phyloP scores from a whole-genome alignment of 2,888 invertebrate species.

The Neocrepidodera transversa region DNA sequence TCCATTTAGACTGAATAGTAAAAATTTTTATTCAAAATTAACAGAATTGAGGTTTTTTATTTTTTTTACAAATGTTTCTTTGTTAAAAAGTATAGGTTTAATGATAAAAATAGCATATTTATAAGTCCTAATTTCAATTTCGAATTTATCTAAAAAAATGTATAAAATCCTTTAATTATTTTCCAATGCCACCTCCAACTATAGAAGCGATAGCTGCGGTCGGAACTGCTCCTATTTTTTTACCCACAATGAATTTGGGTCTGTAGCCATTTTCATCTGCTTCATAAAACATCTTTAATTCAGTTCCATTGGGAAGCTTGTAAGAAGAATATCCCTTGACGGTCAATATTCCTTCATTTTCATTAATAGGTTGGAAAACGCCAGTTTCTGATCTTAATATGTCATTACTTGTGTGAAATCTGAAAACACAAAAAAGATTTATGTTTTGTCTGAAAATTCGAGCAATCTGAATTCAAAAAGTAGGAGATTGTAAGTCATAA shows the following conservation, averaged over 20 bases:
- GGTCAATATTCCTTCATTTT: slow-evolving; percentile 57
- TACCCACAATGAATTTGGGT: slow-evolving; percentile 62
- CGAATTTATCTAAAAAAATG: no score
- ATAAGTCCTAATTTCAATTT: no score
- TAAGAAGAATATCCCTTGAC: slow-evolving; percentile 48
- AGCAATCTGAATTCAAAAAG: not conserved
- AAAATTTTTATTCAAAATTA: no score
- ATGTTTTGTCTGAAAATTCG: not conserved
- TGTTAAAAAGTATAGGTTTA: no score
- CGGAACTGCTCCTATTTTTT: not conserved
- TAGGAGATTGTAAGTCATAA: no score
- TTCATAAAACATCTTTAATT: slow-evolving; percentile 70
- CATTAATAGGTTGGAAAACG: not conserved
- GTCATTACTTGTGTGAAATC: not conserved
- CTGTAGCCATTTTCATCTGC: slow-evolving; percentile 80
- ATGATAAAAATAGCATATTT: no score
- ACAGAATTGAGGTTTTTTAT: no score
- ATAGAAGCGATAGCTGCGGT: slow-evolving; percentile 15
- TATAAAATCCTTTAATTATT: no score
- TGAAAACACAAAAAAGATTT: not conserved
- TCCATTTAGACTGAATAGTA: no score
- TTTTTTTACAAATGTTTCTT: no score
- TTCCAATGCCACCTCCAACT: slow-evolving; percentile 16
- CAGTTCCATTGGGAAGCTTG: slow-evolving; percentile 67
- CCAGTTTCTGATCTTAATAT: not conserved